Base-by-base conservation (phyloP, 37 sponge, comb jelly and placozoan species). In the Diacarnus erythraeanus region DNA sequence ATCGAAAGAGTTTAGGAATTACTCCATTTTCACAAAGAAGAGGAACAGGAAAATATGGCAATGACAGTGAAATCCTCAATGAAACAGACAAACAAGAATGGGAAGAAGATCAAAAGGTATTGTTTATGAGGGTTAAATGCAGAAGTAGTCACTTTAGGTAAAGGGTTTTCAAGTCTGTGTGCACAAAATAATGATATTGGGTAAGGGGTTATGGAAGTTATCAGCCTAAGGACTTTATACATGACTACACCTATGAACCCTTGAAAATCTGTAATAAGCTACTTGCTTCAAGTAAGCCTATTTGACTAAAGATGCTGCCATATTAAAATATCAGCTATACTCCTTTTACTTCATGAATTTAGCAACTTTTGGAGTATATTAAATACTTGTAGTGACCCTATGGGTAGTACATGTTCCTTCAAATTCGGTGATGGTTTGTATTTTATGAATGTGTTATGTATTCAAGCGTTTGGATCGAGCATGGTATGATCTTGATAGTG, bases 401-500 rank as follows among this genome's bases (percentile, higher is more conserved):
- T n/a, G n/a, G n/a, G n/a, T n/a, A n/a, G n/a, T 8, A 38, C 26
- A 71, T 15, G 38, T 38, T 38, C 40, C 40, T 36, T 71, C 41
- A 58, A 57, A 65, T 47, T 51, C n/a, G n/a, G n/a, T n/a, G n/a
- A 27, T 4, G 23, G 60, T 59, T 27, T 59, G 66, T 30, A 31
- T 60, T 3, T n/a, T 3, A 26, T 17, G 9, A 26, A 18, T 31
- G 3, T 54, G 57, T 74, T 36, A 21, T 74, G 6, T 74, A 8
- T 42, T 67, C 38, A 59, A 96, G 93, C 71, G 91, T 23, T 74
- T 99, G 78, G 99, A 99, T 40, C 86, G 99, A n/a, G 97, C 95
- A 17, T 99, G 99, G 99, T 99, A 99, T 47, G 95, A 91, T 77
- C 69, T 88, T 82, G 99, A 99, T 77, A 89, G 88, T 56, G 94